phyloP scores from a whole-genome alignment of 2,797 vertebrate species.

The Sciurus carolinensis region DNA sequence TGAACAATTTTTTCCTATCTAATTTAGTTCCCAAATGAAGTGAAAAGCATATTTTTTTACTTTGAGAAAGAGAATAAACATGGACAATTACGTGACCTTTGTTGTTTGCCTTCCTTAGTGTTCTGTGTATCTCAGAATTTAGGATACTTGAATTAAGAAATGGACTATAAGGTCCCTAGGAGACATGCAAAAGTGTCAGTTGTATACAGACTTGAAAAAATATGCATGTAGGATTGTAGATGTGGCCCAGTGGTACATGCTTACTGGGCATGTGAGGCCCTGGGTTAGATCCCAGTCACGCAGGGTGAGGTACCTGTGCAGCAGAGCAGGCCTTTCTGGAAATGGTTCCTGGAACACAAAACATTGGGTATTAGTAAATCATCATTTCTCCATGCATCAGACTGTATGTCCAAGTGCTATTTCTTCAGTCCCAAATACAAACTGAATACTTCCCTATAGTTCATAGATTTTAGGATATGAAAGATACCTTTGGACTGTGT shows the following conservation, averaged over 20 bases:
- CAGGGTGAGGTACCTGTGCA: background rate
- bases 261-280: too few relatives aligned
- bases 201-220: background rate
- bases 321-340: background rate
- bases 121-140: background rate
- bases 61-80: constrained; percentile 26
- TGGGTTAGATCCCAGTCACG: too few relatives aligned
- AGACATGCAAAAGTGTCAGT: background rate
- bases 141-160: background rate
- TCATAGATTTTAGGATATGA: background rate
- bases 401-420: background rate
- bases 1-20: background rate
- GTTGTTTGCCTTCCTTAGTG: too few relatives aligned
- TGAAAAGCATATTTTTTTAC: constrained; percentile 30
- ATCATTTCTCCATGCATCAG: background rate
- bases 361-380: background rate
- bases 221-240: background rate
- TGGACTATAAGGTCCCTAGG: background rate
- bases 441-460: background rate
- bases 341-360: background rate
- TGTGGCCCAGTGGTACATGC: too few relatives aligned
- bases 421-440: background rate
- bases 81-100: too few relatives aligned
- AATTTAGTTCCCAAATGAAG: constrained; percentile 31
- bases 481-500: background rate